Base-by-base conservation (phyloP, 92 coral and sea anemone species). In the Phenganax stokvisi region DNA sequence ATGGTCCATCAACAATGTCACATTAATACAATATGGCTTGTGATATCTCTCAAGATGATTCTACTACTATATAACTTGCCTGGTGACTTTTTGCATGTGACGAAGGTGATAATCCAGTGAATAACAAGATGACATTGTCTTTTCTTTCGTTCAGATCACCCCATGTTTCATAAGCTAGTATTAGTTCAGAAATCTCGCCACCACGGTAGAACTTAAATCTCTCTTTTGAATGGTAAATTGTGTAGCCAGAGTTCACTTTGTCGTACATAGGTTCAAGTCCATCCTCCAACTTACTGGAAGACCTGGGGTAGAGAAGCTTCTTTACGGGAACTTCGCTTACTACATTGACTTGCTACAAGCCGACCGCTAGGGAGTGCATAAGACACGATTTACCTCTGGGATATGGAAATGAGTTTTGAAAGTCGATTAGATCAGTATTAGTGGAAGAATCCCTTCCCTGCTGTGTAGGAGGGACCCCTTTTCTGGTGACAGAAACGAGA, bases 141-240 rank as follows among this genome's bases (percentile, higher is more conserved):
- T 86, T 89, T 68, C 79, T 85, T 15, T 88, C 89, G 77, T 89
- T 93, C 72, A 93, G 81, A 56, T 88, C 85, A 12, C 98, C 98
- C 98, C 98, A 93, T 3, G 98, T 93, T 82, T 93, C 98, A 76
- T 91, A 93, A 6, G 97, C 98, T 37, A 93, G 87, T 15, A 85
- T 64, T 52, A 93, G 69, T 73, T 87, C 87, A 15, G 97, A 97
- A 52, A 93, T 87, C 17, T 89, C 92, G 56, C 97, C 98, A 61
- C 90, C 88, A 57, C 87, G 88, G 47, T 89, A 91, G 80, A 93
- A 93, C 70, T 89, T 63, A 73, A 91, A 93, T 13, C 89, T 93
- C 57, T 88, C 84, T 66, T 91, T 89, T 63, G 84, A 79, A 16
- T 67, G 67, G 53, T 88, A 93, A 65, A 82, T 87, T 74, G 91